Percentiles rank a stretch among this genome's conserved stretches.
These are phyloP conservation scores for Tetramorium alpestre DNA, from an alignment of 1,140 invertebrate genomes.

Conservation along the genomic window DNA sequence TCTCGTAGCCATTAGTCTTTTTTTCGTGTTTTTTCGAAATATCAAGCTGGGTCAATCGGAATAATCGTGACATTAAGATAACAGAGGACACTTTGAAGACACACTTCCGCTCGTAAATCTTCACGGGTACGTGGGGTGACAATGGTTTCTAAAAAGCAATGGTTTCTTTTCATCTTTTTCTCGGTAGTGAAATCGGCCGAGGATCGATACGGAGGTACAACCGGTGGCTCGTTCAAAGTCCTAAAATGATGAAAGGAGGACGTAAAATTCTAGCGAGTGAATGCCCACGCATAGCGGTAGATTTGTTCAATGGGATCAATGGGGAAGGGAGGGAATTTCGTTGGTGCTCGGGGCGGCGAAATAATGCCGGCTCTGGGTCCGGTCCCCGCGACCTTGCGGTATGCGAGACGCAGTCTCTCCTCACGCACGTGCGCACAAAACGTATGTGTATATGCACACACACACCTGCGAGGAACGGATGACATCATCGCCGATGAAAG, in stretches of 20 bases:
- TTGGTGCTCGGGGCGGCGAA: neutral
- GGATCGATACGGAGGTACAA: neutral
- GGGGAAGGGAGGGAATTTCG: neutral
- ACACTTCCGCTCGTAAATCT: neutral
- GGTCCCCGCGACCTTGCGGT: conserved; percentile 71
- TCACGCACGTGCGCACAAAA: conserved; percentile 18
- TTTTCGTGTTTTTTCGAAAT: neutral
- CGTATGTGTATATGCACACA: neutral
- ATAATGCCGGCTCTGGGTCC: conserved; percentile 60
- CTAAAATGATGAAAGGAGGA: neutral
- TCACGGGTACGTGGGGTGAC: neutral
- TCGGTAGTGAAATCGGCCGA: neutral
- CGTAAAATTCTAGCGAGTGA: neutral
- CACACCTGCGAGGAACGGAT: conserved; percentile 70
- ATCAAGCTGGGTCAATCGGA: conserved; percentile 12
- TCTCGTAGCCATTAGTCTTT: neutral
- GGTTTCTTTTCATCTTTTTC: neutral
- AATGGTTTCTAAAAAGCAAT: neutral
- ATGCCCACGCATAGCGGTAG: neutral
- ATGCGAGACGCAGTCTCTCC: conserved; percentile 69
- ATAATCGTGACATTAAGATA: conserved; percentile 42
- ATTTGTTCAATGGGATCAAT: neutral
- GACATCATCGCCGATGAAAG: conserved; percentile 82
- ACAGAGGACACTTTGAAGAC: neutral
- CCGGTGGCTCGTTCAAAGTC: neutral